Evolutionary conservation across 1,140 invertebrate genomes (phyloP), one percentile per base, ranked within the genome.

Genomic region (Psilanteris sp.): DNA sequence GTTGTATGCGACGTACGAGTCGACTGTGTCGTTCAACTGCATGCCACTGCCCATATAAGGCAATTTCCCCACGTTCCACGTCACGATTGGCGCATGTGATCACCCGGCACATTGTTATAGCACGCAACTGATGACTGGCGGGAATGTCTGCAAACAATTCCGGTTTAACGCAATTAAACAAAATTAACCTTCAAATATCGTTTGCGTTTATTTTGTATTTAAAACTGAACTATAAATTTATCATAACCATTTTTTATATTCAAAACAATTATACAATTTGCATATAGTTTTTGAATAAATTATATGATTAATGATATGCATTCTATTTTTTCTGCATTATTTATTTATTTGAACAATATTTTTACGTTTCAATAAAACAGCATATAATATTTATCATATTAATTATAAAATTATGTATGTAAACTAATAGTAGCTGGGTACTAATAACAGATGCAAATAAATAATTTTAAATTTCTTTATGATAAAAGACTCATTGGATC

Each of bases 11-110:
- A 46, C 41, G 48, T 46, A 50, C 44, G 61, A 62, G 24, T 73
- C 55, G 50, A 74, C 61, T 61, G 41, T 77, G 62, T 71, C 61
- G 57, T 68, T 77, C 61, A 73, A 73, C 46, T 84, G 83, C 79
- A 84, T 82, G 77, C 82, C 81, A 67, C 82, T 87, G 86, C 80
- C 89, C 88, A 89, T 90, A 89, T 89, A 89, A 87, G 89, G 89
- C 76, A 89, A 90, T 90, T 89, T 89, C 87, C 86, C 87, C 81
- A 88, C 82, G 83, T 85, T 81, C 84, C 81, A 79, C 34, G 59
- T 77, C 39, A 75, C 80, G 86, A 90, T 90, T 89, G 88, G 89
- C 55, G 61, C 78, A 77, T 61, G 57, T 57, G 71, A 79, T 73
- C 79, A 48, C 50, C 55, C 67, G 62, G 67, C 62, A 68, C 41